Conservation (phyloP, 2,113 vertebrate species). For the Chloropsis cyanopogon region DNA sequence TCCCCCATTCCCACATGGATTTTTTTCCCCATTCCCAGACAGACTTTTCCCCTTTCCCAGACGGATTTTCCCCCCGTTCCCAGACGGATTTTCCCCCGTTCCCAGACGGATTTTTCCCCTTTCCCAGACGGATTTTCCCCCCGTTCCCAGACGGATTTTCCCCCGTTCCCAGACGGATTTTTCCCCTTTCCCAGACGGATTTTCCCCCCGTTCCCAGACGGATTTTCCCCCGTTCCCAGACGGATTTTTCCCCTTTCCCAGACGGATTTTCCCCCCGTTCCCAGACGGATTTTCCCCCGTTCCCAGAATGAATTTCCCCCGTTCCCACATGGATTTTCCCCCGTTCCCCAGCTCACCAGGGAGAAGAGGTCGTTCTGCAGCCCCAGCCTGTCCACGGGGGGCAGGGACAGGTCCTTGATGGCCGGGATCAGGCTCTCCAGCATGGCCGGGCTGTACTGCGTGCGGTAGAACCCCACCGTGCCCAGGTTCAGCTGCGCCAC, state of each 20-base stretch:
- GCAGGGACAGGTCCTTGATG: conserved; percentile 88
- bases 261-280: too few species aligned
- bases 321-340: too few species aligned
- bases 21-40: neutral
- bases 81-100: neutral
- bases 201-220: too few species aligned
- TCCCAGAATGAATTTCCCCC: too few species aligned
- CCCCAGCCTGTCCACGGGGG: conserved; percentile 92
- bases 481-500: conserved; percentile 87
- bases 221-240: too few species aligned
- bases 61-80: neutral
- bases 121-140: neutral
- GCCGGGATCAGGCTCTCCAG: conserved; percentile 89
- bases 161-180: too few species aligned
- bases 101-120: neutral
- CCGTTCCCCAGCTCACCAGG: conserved; percentile 83
- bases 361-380: conserved; percentile 98
- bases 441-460: conserved; percentile 92
- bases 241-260: too few species aligned
- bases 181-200: too few species aligned
- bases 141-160: neutral
- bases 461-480: conserved; percentile 96
- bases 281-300: too few species aligned
- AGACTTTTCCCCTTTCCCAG: neutral
- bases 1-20: too few species aligned